Conservation (phyloP, 2,113 vertebrate species). For the Caranx ignobilis region DNA sequence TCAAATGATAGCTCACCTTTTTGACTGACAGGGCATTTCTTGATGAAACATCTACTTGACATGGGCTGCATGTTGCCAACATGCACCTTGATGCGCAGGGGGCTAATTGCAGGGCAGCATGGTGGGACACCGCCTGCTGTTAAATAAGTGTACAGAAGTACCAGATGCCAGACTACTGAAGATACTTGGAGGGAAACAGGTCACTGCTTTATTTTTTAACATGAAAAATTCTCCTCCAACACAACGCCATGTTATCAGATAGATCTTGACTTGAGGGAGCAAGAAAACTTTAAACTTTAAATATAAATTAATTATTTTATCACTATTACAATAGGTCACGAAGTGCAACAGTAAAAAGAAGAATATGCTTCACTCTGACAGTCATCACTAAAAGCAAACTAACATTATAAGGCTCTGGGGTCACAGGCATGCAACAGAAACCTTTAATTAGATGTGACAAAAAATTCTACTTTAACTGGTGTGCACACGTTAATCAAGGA, state of each 20-base stretch:
- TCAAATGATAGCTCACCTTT: slow-evolving; percentile 39
- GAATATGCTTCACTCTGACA: background rate
- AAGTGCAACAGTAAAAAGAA: slow-evolving; percentile 5
- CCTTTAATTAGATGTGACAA: slow-evolving; percentile 4
- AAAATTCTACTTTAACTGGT: background rate
- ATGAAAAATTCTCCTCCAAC: slow-evolving; percentile 25
- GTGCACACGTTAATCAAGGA: slow-evolving; percentile 4
- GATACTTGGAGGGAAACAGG: slow-evolving; percentile 46
- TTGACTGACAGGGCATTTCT: slow-evolving; percentile 40
- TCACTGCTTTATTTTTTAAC: slow-evolving; percentile 41
- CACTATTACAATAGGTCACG: background rate
- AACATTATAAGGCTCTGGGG: background rate
- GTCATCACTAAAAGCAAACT: background rate
- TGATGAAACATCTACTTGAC: slow-evolving; percentile 45
- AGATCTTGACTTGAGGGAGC: slow-evolving; percentile 3
- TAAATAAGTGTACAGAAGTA: slow-evolving; percentile 32
- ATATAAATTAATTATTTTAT: background rate
- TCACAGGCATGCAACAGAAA: slow-evolving; percentile 7
- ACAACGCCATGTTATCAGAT: background rate
- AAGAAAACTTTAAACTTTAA: background rate
- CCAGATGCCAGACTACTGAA: slow-evolving; percentile 32
- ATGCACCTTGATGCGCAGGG: slow-evolving; percentile 42
- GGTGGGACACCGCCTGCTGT: slow-evolving; percentile 53
- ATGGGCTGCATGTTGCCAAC: slow-evolving; percentile 15
- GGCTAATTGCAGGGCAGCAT: slow-evolving; percentile 63